Base-by-base conservation (phyloP, 23 tunicate species). In the Phallusia fumigata region DNA sequence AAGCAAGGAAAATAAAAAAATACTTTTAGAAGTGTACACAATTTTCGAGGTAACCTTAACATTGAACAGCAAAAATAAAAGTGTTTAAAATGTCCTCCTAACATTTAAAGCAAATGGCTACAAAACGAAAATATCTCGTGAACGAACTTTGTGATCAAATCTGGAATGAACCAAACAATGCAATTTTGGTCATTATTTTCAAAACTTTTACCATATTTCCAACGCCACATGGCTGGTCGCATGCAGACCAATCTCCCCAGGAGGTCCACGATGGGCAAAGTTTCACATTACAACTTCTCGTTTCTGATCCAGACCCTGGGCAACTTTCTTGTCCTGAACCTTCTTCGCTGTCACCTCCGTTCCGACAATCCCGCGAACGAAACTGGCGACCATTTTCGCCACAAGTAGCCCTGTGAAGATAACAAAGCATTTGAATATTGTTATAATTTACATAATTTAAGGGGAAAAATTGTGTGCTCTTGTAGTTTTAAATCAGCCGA, bases 271-370 rank as follows among this genome's bases (percentile, higher is more conserved):
- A 21, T 11, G 93, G 90, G 76, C 98, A 93, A 32, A 33, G 64
- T 73, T 82, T 75, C 18, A 31, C 65, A 75, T 64, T 83, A 49
- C 93, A 88, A 5, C 24, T 24, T 15, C 19, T 30, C 26, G 82
- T 73, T 74, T 87, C 86, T 13, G 78, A 76, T 22, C 75, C 86
- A 2, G 87, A 78, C 8, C 98, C 98, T 30, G 76, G 40, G 33
- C 98, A 94, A 32, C 86, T 90, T 12, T 32, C 80, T 22, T 64
- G 75, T 3, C 89, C 98, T 40, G 47, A 94, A 32, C 86, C 94
- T 12, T 32, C 80, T 19, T 64, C 76, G 22, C 86, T 93, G 18
- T 49, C 81, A 0, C 78, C 85, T 19, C 94, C 89, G 65, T 82
- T 86, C 40, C 65, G 28, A 45, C 98, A 94, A 32, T 53, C n/a